Evolutionary conservation across 2,797 vertebrate species (phyloP).

Genomic region (Phataginus tricuspis): DNA sequence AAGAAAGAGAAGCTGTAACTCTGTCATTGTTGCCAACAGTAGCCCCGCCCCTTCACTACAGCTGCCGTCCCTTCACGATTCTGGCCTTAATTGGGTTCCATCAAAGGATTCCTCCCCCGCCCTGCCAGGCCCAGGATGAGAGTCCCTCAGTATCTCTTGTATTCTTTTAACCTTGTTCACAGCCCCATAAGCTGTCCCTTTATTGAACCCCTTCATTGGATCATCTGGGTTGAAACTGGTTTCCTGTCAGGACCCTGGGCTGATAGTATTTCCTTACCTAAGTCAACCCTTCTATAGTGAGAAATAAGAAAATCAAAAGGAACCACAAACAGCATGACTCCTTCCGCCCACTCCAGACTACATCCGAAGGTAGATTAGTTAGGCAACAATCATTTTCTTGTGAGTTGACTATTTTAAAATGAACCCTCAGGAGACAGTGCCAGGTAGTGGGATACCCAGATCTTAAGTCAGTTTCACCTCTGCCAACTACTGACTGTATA

Average conservation of each 20-base stretch:
- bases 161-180: not conserved
- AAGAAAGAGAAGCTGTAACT: not conserved
- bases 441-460: not conserved
- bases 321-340: not conserved
- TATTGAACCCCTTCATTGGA: not conserved
- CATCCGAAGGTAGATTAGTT: not conserved
- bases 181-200: not conserved
- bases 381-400: not conserved
- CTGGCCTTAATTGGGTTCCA: not conserved
- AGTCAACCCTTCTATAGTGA: not conserved
- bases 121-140: not conserved
- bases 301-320: not conserved
- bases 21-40: not conserved
- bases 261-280: not conserved
- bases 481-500: not conserved
- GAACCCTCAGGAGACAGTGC: not conserved
- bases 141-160: not conserved
- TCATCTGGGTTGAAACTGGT: not conserved
- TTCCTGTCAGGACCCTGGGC: not conserved
- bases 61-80: not conserved
- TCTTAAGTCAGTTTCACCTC: not conserved
- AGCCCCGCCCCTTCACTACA: no score
- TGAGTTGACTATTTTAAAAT: not conserved
- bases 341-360: not conserved
- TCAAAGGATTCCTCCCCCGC: not conserved